Evolutionary conservation across 2,888 invertebrate genomes (phyloP).

Genomic region (Chesias legatella): DNA sequence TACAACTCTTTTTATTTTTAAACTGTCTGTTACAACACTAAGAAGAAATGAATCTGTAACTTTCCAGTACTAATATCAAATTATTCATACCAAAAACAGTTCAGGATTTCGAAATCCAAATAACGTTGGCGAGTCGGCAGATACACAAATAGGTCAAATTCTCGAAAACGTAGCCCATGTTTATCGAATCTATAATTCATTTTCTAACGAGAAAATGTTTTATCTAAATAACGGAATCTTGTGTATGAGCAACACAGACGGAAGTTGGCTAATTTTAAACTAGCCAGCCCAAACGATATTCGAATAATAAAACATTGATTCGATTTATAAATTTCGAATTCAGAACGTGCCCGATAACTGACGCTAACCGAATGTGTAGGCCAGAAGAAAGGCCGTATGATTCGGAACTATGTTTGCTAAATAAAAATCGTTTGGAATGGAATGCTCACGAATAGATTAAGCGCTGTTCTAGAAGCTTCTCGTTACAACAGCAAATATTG

Average conservation of each 20-base stretch:
- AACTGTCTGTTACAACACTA: no score
- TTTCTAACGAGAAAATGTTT: not conserved
- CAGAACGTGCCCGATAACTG: constrained; percentile 32
- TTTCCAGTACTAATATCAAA: no score
- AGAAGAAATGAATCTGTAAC: no score
- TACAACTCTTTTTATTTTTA: no score
- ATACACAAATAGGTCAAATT: no score
- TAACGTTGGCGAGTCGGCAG: no score
- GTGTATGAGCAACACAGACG: constrained; percentile 42
- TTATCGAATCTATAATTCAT: no score
- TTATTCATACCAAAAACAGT: no score
- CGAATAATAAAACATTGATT: constrained; percentile 51
- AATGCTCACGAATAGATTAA: not conserved
- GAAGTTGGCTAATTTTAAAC: constrained; percentile 58
- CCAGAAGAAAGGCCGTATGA: constrained; percentile 15
- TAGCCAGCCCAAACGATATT: constrained; percentile 45
- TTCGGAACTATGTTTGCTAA: constrained; percentile 17
- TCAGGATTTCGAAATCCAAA: no score
- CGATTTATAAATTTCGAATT: constrained; percentile 29
- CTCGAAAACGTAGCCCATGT: no score
- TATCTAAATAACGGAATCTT: constrained; percentile 30
- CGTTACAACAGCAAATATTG: not conserved
- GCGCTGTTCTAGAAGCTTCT: constrained; percentile 1
- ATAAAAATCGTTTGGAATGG: constrained; percentile 13
- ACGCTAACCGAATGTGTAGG: constrained; percentile 22